Evolutionary conservation across 2,888 invertebrate species (phyloP), one percentile per base, ranked within the genome.

Genomic region (Cheilosia variabilis): DNA sequence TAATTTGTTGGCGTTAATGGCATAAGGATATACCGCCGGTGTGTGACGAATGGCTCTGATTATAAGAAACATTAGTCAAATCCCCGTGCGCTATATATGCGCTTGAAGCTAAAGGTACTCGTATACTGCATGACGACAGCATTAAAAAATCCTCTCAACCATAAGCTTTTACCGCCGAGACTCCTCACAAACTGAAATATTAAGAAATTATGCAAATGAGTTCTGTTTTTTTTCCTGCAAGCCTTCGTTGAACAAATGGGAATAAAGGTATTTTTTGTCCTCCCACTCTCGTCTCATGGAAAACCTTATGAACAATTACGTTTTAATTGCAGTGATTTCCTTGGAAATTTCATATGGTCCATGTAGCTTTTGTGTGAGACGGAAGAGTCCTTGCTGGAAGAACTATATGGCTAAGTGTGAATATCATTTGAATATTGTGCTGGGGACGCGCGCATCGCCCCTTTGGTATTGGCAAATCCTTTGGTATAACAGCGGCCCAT

Each of bases 191-290:
- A 90, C 90, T 90, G 91, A 90, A 90, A 90, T 90, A 91, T 91
- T 91, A 91, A 91, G 88, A 91, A 91, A 92, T 91, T 91, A 91
- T 91, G 91, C 90, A 91, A 92, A 91, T 91, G 91, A 90, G 90
- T 90, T 90, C 88, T 73, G 87, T 81, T 80, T 63, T 88, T 27
- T 27, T 27, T 6, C 5, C 27, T 27, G 6, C 6, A 6, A 27
- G 68, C 75, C 60, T 62, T 24, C 65, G 31, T 69, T 87, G 75
- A 58, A 79, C 72, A 60, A 87, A 84, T 62, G 79, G 60, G 3
- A 78, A 71, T 45, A 65, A 77, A 80, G 76, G 62, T 73, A 53
- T 58, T 73, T 60, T 62, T 80, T 73, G 31, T 7, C 9, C 45
- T 43, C 45, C 5, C 52, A 55, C 19, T 55, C 43, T 41, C 53